A percentile compares a stretch with the other conserved stretches of the same genome.
These are phyloP conservation scores for Elymnias hypermnestra DNA, from an alignment of 1,140 invertebrate genomes.

Conservation along the genomic window DNA sequence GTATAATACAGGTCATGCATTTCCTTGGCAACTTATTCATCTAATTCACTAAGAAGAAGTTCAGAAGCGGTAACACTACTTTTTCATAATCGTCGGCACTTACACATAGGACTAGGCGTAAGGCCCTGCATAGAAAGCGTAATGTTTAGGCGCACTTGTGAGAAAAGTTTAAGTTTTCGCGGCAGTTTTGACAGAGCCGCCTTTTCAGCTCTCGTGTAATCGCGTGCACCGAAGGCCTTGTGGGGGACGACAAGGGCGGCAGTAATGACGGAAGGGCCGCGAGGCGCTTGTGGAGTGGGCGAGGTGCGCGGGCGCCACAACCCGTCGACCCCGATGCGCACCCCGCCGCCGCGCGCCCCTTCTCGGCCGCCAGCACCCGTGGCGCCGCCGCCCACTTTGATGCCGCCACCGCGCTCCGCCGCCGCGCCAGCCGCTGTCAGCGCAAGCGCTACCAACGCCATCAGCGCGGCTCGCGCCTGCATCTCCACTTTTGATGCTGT, in stretches of 20 bases:
- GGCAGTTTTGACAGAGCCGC: slow-evolving; percentile 81
- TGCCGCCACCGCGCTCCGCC: slow-evolving; percentile 47
- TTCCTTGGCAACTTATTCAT: not conserved
- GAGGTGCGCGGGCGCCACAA: slow-evolving; percentile 66
- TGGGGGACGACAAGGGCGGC: slow-evolving; percentile 86
- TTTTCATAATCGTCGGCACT: slow-evolving; percentile 43
- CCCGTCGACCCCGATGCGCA: slow-evolving; percentile 58
- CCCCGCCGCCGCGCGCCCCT: slow-evolving; percentile 47
- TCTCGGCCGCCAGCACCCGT: slow-evolving; percentile 37
- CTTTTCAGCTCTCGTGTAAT: slow-evolving; percentile 84
- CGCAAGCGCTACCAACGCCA: slow-evolving; percentile 59
- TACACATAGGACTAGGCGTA: slow-evolving; percentile 87
- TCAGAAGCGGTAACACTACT: not conserved
- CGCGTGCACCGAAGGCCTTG: slow-evolving; percentile 84
- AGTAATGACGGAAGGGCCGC: slow-evolving; percentile 59
- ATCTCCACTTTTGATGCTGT: slow-evolving; percentile 60
- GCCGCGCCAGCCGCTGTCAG: slow-evolving; percentile 41
- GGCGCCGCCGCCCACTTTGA: slow-evolving; percentile 40
- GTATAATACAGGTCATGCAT: not conserved
- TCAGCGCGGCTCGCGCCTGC: slow-evolving; percentile 60
- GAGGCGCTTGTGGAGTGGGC: slow-evolving; percentile 55
- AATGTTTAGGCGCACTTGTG: slow-evolving; percentile 82
- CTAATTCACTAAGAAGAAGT: not conserved
- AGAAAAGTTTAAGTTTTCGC: slow-evolving; percentile 81
- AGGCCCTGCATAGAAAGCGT: slow-evolving; percentile 83